Evolutionary conservation across 1,140 invertebrate genomes (phyloP).

Genomic region (Drosophila subpulchrella): DNA sequence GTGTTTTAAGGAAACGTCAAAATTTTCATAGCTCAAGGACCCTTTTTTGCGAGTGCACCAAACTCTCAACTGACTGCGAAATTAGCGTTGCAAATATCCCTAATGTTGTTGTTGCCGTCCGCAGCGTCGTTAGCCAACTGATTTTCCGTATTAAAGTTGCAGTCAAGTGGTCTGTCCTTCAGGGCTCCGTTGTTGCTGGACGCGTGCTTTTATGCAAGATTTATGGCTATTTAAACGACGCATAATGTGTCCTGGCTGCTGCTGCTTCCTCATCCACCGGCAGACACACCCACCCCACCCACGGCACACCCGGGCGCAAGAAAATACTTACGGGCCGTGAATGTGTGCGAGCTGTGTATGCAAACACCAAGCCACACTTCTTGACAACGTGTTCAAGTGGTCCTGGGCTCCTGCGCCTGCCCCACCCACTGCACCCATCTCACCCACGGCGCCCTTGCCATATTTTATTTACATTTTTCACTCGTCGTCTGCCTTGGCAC

Average conservation of each 20-base stretch:
- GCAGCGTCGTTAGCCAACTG: slow-evolving; percentile 68
- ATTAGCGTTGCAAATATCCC: slow-evolving; percentile 79
- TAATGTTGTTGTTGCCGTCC: slow-evolving; percentile 18
- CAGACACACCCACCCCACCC: slow-evolving; percentile 45
- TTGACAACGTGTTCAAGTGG: slow-evolving; percentile 82
- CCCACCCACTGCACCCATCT: slow-evolving; percentile 10
- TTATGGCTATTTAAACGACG: slow-evolving; percentile 82
- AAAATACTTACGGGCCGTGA: slow-evolving; percentile 10
- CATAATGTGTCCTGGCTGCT: slow-evolving; percentile 71
- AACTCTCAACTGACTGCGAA: slow-evolving; percentile 59
- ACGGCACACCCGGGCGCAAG: slow-evolving; percentile 13
- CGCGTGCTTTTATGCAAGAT: slow-evolving; percentile 77
- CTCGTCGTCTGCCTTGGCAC: slow-evolving; percentile 73
- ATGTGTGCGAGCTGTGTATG: slow-evolving; percentile 22
- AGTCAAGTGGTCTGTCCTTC: slow-evolving; percentile 48
- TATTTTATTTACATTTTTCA: slow-evolving; percentile 83
- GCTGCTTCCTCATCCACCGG: slow-evolving; percentile 21
- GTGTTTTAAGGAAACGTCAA: background rate
- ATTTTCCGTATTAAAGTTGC: slow-evolving; percentile 80
- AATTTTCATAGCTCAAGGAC: background rate
- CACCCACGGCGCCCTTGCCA: slow-evolving; percentile 44
- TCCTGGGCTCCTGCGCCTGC: slow-evolving; percentile 41
- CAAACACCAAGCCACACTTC: slow-evolving; percentile 60
- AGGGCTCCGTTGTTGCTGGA: slow-evolving; percentile 36
- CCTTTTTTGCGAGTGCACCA: slow-evolving; percentile 15